Evolutionary conservation across 2,888 invertebrate species (phyloP), one percentile per base, ranked within the genome.

Genomic region (Nymphalis polychloros): DNA sequence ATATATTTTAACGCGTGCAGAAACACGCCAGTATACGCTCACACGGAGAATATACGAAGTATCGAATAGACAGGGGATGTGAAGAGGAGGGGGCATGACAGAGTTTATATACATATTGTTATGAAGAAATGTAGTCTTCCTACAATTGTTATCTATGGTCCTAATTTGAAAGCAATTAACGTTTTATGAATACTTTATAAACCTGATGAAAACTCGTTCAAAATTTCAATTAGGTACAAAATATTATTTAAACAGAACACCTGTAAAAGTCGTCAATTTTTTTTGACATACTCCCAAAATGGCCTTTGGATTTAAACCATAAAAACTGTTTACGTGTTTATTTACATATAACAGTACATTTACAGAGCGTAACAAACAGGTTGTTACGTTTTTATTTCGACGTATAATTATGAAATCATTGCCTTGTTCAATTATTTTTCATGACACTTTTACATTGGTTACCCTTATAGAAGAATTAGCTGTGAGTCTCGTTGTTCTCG

Each of bases 371-470:
- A n/a, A n/a, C n/a, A n/a, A n/a, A 35, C 57, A 49, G 20, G 27
- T 59, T 52, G 16, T 48, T 8, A 59, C 53, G 59, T 48, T 35
- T 69, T 59, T 65, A 60, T 63, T 59, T 35, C 20, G 49, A 66
- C 52, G 17, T 17, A 50, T 64, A 59, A 67, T 31, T 66, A 71
- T 57, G 63, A 59, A 75, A 70, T 70, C 71, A 71, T 69, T 67
- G 67, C 70, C 68, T 64, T 69, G 71, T 76, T 69, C 73, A 77
- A 78, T 78, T 76, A 84, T 85, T 84, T 87, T 86, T 87, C 86
- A 85, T 84, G 81, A 79, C 79, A 78, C 74, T 78, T 78, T 78
- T 41, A 10, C 41, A 10, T 10, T 13, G 41, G 13, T 8, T 41
- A 13, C 10, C 41, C 3, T 41, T 41, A 41, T 41, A 13, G 13